Conservation (phyloP, 2,113 vertebrate species). For the Elephas maximus region DNA sequence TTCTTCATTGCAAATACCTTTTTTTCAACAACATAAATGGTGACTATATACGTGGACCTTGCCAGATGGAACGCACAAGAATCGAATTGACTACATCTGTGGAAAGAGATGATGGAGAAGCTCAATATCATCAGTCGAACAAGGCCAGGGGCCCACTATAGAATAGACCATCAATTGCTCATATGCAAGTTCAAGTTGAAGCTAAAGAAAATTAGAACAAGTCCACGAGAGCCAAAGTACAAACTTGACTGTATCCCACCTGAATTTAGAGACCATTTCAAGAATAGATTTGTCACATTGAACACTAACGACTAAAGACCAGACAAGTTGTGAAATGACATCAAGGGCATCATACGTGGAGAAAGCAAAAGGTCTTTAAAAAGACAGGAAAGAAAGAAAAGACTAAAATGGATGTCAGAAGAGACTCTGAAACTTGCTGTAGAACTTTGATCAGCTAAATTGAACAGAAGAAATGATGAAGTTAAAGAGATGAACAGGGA, state of each 20-base stretch:
- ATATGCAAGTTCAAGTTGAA: not conserved
- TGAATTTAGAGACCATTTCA: too few species aligned
- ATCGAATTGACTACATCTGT: not conserved
- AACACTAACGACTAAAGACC: too few species aligned
- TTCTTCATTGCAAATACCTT: not conserved
- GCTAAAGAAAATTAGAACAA: not conserved
- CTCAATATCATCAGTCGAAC: not conserved
- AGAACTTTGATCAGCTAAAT: too few species aligned
- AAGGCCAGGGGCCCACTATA: not conserved
- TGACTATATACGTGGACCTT: not conserved
- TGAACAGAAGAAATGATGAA: too few species aligned
- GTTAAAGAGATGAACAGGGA: too few species aligned
- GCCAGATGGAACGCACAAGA: not conserved
- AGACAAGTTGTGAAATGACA: too few species aligned
- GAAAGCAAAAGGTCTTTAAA: too few species aligned
- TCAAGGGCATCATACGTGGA: too few species aligned
- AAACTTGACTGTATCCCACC: not conserved
- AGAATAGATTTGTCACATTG: too few species aligned
- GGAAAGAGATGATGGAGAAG: not conserved
- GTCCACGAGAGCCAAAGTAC: not conserved
- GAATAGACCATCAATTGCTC: not conserved
- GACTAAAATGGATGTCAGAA: too few species aligned
- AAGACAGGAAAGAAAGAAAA: too few species aligned
- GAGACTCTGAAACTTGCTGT: too few species aligned
- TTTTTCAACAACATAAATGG: not conserved